Percentiles rank a stretch among this genome's conserved stretches.
These are phyloP conservation scores for Dallia pectoralis DNA, from an alignment of 2,797 vertebrate genomes.

Conservation along the genomic window DNA sequence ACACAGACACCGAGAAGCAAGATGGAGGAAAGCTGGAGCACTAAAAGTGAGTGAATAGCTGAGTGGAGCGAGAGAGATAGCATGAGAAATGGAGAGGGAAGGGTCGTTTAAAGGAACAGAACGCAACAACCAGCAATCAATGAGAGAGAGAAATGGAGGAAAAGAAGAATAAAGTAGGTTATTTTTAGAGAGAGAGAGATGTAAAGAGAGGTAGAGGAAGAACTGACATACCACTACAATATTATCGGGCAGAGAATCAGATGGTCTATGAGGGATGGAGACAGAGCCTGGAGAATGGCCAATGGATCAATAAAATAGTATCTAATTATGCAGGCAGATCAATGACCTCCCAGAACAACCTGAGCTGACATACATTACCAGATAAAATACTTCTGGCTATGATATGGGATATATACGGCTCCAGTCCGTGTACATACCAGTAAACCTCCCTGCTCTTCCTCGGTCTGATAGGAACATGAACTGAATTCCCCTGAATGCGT, in stretches of 20 bases:
- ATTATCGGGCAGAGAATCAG: conserved; percentile 41
- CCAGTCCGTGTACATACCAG: not conserved
- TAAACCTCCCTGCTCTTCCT: conserved; percentile 8
- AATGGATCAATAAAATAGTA: conserved; percentile 60
- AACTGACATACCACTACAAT: conserved; percentile 42
- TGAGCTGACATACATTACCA: conserved; percentile 31
- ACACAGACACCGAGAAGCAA: too few relatives aligned
- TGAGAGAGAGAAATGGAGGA: conserved; percentile 30
- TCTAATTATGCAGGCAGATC: conserved; percentile 62
- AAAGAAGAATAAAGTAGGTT: conserved; percentile 9
- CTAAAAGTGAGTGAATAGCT: not conserved
- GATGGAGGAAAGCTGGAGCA: not conserved
- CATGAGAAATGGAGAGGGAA: conserved; percentile 24
- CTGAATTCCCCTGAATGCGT: conserved; percentile 28
- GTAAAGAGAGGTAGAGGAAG: conserved; percentile 39
- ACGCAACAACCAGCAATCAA: conserved; percentile 49
- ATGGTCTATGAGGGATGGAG: conserved; percentile 35
- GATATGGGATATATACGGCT: conserved; percentile 12
- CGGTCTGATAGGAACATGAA: conserved; percentile 35
- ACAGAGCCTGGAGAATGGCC: conserved; percentile 45
- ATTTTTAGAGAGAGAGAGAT: not conserved
- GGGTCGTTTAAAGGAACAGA: not conserved
- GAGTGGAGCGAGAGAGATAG: conserved; percentile 22
- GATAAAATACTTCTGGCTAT: conserved; percentile 28
- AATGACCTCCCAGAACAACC: conserved; percentile 43